A percentile compares a stretch with the other conserved stretches of the same genome.
phyloP scores from a whole-genome alignment of 2,797 vertebrate genomes.

The Lagocephalus sceleratus region DNA sequence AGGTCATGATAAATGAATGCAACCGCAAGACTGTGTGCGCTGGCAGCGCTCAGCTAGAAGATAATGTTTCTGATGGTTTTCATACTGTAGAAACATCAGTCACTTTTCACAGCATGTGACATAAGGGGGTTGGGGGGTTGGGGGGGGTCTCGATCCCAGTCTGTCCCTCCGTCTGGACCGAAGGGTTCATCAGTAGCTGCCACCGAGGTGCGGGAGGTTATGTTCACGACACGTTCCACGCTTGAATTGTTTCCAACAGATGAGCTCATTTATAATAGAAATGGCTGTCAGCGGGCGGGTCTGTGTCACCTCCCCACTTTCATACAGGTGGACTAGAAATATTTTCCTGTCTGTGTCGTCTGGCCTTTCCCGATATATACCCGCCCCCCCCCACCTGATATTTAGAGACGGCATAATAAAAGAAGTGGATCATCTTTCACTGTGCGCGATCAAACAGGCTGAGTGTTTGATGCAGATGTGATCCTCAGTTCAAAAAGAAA shows the following conservation, averaged over 20 bases:
- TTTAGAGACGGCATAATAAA: slow-evolving; percentile 54
- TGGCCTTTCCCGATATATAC: too few species aligned
- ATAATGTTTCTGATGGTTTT: slow-evolving; percentile 20
- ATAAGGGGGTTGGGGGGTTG: too few species aligned
- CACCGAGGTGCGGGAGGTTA: slow-evolving; percentile 9
- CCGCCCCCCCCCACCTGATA: slow-evolving; percentile 50
- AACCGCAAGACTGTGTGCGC: slow-evolving; percentile 22
- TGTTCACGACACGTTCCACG: slow-evolving; percentile 17
- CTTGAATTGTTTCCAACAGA: slow-evolving; percentile 27
- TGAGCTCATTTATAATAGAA: slow-evolving; percentile 35
- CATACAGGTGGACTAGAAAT: slow-evolving; percentile 18
- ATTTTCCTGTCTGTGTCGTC: neutral
- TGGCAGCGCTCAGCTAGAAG: slow-evolving; percentile 22
- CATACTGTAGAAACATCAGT: slow-evolving; percentile 10
- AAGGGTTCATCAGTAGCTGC: slow-evolving; percentile 1
- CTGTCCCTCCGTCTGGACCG: slow-evolving; percentile 1
- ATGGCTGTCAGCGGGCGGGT: slow-evolving; percentile 4
- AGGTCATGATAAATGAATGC: slow-evolving; percentile 56
- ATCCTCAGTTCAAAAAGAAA: slow-evolving; percentile 37
- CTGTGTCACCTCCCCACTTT: slow-evolving; percentile 14
- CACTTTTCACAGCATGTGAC: neutral
- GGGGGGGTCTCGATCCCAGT: slow-evolving; percentile 1
- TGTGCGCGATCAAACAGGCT: slow-evolving; percentile 44
- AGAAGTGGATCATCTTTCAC: slow-evolving; percentile 55
- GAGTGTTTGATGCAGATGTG: slow-evolving; percentile 61